Base-by-base conservation (phyloP, 1,140 invertebrate species). In the Drosophila navojoa region DNA sequence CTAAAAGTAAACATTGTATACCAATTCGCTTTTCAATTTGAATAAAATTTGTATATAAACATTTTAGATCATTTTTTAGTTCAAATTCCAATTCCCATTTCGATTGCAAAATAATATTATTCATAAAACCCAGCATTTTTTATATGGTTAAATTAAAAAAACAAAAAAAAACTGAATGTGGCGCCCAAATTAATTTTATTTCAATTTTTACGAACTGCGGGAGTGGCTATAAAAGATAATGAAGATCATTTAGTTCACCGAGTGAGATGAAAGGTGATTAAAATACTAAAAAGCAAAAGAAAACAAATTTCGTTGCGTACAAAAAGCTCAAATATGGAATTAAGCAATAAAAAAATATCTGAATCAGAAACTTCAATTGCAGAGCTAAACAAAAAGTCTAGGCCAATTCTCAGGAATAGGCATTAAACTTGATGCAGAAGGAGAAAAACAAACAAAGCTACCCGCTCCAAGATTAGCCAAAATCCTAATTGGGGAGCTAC, bases 361-460 rank as follows among this genome's bases (percentile, higher is more conserved):
- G 5, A 11, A n/a, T 4, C 3, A 15, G 5, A 3, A n/a, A 29
- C 10, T 45, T 45, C 15, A 53, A 53, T 35, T 15, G 6, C 15
- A 25, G 6, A 50, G 25, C 49, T 11, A 52, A 54, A 47, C 53
- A 42, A 38, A 35, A 13, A 27, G 10, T 13, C 61, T 45, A 44
- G n/a, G 3, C 3, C 4, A 42, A 11, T 71, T 64, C 68, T 16
- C 7, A 1, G 27, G 50, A 70, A 70, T 27, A 29, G 4, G 10
- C 35, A 63, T 59, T 70, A 29, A 63, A 62, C 49, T 38, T 19
- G 59, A 70, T 54, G 25, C 49, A 16, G n/a, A 16, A 9, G 16
- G 16, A 44, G 32, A 32, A 32, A 32, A 32, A 7, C 32, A 32
- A 44, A 45, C n/a, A 49, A 22, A 38, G 19, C 35, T 15, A 50